Evolutionary conservation across 2,113 vertebrate genomes (phyloP), one percentile per base, ranked within the genome.

Genomic region (Pomatostomus ruficeps): DNA sequence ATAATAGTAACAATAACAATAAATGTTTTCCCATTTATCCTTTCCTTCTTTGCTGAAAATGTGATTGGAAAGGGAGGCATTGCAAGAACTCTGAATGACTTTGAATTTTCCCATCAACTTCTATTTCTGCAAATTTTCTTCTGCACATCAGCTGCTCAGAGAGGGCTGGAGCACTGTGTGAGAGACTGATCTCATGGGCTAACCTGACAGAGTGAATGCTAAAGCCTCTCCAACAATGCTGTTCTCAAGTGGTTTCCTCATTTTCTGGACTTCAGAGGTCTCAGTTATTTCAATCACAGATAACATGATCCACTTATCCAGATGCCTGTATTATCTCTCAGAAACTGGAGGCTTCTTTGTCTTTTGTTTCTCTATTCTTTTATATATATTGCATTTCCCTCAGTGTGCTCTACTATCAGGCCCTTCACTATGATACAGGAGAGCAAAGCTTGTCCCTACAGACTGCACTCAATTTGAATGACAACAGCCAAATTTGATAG

Each of bases 251-350:
- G 63, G 26, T 57, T 93, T 93, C 67, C 14, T 88, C 59, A 67
- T 93, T 95, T 93, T 86, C 59, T 38, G 43, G 67, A 84, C 72
- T 88, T 91, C 52, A 88, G 71, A 94, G 26, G 63, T 74, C 82
- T 66, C 42, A 33, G 85, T 72, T 88, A 76, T 82, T 90, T 89
- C 88, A 72, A 6, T 85, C 79, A 76, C 0, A 0, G 51, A 82
- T 92, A 88, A 66, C 45, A 68, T 16, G 36, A 95, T 81, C 89
- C 74, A 89, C 63, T 95, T 88, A 89, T 3, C 72, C 65, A 87
- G 57, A 65, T 95, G 83, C 48, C 45, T 55, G 23, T 31, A 2
- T 33, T 52, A 72, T 26, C 71, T 70, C 85, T 66, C 67, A 80
- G 75, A 70, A 91, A 62, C 43, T 31, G 38, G 36, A 70, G 33